A percentile compares a stretch with the other conserved stretches of the same genome.
Conservation (phyloP, 2,888 invertebrate genomes). For the Nematopogon swammerdamellus region DNA sequence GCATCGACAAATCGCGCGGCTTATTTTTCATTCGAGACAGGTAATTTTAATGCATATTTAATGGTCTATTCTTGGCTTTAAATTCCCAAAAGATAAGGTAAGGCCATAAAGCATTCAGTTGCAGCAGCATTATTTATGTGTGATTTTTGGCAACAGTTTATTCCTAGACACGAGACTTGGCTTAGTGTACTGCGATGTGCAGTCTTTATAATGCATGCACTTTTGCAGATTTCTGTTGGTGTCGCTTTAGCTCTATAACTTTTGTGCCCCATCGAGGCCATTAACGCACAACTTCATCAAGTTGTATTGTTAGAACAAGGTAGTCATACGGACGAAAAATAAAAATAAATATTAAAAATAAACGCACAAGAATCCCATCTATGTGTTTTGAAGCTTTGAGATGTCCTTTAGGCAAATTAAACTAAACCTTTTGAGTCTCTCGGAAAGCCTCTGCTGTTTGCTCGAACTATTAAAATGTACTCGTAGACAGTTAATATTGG, state of each 20-base stretch:
- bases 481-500: too few relatives aligned
- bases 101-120: constrained; percentile 53
- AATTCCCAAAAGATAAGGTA: constrained; percentile 53
- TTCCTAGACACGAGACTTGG: constrained; percentile 32
- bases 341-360: too few relatives aligned
- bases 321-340: too few relatives aligned
- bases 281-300: too few relatives aligned
- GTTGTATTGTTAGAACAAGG: too few relatives aligned
- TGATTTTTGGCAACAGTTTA: constrained; percentile 53
- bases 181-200: constrained; percentile 41
- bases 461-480: too few relatives aligned
- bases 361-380: too few relatives aligned
- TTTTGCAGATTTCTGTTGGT: constrained; percentile 22
- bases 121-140: constrained; percentile 51
- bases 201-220: constrained; percentile 56
- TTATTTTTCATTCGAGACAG: constrained; percentile 46
- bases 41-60: constrained; percentile 58
- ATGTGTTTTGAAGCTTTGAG: too few relatives aligned
- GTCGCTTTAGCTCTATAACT: neutral
- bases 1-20: constrained; percentile 17
- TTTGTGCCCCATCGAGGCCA: too few relatives aligned
- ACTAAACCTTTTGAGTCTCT: too few relatives aligned
- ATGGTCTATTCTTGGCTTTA: constrained; percentile 56
- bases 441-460: too few relatives aligned
- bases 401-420: too few relatives aligned